These are phyloP conservation scores for Ericerus pela DNA, from an alignment of 1,140 invertebrate species.

Conservation along the genomic window DNA sequence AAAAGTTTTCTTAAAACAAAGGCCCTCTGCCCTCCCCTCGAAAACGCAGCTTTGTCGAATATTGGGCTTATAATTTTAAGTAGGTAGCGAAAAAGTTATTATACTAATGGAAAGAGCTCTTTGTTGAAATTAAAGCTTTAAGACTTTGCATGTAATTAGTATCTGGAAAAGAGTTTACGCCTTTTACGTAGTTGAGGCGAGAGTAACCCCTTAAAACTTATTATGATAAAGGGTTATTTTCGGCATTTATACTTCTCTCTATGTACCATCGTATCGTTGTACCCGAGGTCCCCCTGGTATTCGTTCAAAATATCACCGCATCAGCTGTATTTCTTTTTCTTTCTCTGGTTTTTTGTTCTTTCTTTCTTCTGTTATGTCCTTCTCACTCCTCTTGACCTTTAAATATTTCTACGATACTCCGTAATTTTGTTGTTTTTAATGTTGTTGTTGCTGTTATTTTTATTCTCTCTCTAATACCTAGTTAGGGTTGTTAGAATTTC, in stretches of 20 bases:
- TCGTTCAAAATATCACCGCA: constrained; percentile 8
- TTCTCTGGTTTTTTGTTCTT: constrained; percentile 1
- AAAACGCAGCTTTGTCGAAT: constrained; percentile 8
- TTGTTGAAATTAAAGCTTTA: constrained; percentile 12
- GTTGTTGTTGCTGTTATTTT: too few relatives aligned
- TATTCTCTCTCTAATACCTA: too few relatives aligned
- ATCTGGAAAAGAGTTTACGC: constrained; percentile 10
- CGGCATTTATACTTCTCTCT: constrained; percentile 10
- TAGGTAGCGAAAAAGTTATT: constrained; percentile 12
- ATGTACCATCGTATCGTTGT: too few relatives aligned
- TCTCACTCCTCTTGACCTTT: too few relatives aligned
- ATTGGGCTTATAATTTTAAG: constrained; percentile 11
- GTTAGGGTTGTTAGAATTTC: too few relatives aligned
- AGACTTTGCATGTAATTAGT: constrained; percentile 12
- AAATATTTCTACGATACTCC: too few relatives aligned
- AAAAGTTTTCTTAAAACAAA: constrained; percentile 10
- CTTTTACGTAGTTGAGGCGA: constrained; percentile 5
- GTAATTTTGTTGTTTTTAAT: too few relatives aligned
- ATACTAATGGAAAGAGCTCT: constrained; percentile 12
- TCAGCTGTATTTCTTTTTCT: constrained; percentile 1
- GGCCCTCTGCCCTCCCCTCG: too few relatives aligned
- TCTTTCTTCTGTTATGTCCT: not conserved
- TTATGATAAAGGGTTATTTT: constrained; percentile 12
- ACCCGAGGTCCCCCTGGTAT: not conserved
- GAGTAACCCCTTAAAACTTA: constrained; percentile 7